Percentiles rank a stretch among this genome's conserved stretches.
phyloP scores from a whole-genome alignment of 2,797 vertebrate species.

The Carapus acus region DNA sequence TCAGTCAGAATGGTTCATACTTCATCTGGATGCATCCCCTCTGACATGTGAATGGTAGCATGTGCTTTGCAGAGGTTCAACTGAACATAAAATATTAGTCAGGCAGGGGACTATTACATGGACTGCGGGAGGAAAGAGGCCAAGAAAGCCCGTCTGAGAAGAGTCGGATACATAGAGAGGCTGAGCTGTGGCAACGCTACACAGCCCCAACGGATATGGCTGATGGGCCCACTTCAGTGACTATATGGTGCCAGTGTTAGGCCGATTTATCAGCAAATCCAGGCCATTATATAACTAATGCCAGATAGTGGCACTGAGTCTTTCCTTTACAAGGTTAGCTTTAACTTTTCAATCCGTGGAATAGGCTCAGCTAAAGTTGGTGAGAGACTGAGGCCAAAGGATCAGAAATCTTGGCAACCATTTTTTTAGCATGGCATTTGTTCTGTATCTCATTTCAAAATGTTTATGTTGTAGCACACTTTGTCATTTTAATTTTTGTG shows the following conservation, averaged over 20 bases:
- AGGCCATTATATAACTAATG: constrained; percentile 70
- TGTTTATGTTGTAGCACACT: too few species aligned
- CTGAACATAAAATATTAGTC: constrained; percentile 4
- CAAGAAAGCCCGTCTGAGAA: constrained; percentile 18
- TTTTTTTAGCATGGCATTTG: too few species aligned
- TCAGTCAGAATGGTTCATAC: neutral
- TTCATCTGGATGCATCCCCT: neutral
- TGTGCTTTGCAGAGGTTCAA: neutral
- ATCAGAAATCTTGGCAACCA: too few species aligned
- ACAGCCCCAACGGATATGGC: constrained; percentile 58
- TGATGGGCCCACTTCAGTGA: constrained; percentile 62
- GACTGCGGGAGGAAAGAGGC: constrained; percentile 6
- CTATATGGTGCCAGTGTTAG: constrained; percentile 62
- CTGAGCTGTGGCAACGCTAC: constrained; percentile 51
- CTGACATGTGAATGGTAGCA: neutral
- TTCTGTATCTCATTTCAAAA: too few species aligned
- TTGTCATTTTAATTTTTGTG: too few species aligned
- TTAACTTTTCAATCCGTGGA: constrained; percentile 53
- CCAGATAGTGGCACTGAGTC: constrained; percentile 63
- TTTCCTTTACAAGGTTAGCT: constrained; percentile 55
- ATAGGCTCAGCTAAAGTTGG: constrained; percentile 37
- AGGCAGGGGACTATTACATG: neutral
- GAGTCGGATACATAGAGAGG: constrained; percentile 32
- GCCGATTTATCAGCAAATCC: constrained; percentile 74
- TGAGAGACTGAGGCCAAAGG: constrained; percentile 10